Conservation (phyloP, 2,797 vertebrate genomes). For the Argyrosomus regius region DNA sequence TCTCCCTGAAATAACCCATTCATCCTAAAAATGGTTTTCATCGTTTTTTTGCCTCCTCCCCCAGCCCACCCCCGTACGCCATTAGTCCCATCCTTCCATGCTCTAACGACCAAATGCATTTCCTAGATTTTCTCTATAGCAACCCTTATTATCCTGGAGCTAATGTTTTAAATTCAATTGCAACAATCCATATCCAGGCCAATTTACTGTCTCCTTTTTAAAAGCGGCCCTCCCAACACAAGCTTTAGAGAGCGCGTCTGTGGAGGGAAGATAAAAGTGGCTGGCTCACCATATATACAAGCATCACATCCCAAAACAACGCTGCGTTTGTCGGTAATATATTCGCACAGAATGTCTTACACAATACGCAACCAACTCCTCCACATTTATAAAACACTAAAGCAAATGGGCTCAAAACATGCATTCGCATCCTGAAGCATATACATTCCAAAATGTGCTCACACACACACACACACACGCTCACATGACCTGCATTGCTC, state of each 20-base stretch:
- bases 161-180: slow-evolving; percentile 86
- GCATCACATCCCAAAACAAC: slow-evolving; percentile 69
- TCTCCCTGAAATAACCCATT: slow-evolving; percentile 80
- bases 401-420: slow-evolving; percentile 68
- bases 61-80: slow-evolving; percentile 75
- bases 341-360: slow-evolving; percentile 64
- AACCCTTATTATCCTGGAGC: slow-evolving; percentile 81
- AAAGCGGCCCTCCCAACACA: slow-evolving; percentile 71
- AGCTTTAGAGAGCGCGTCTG: slow-evolving; percentile 83
- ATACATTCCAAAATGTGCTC: slow-evolving; percentile 49
- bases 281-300: slow-evolving; percentile 66
- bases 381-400: slow-evolving; percentile 75
- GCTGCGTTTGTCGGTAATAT: slow-evolving; percentile 64
- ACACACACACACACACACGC: slow-evolving; percentile 12
- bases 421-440: slow-evolving; percentile 49
- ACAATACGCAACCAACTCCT: slow-evolving; percentile 67
- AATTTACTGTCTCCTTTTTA: slow-evolving; percentile 76
- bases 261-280: slow-evolving; percentile 87
- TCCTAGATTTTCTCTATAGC: slow-evolving; percentile 83
- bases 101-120: slow-evolving; percentile 84
- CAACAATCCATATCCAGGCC: slow-evolving; percentile 84
- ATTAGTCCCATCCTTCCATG: slow-evolving; percentile 83
- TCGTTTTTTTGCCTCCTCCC: slow-evolving; percentile 67
- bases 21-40: slow-evolving; percentile 82
- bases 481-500: slow-evolving; percentile 71